phyloP scores from a whole-genome alignment of 2,888 invertebrate species.

The Endotricha flammealis region DNA sequence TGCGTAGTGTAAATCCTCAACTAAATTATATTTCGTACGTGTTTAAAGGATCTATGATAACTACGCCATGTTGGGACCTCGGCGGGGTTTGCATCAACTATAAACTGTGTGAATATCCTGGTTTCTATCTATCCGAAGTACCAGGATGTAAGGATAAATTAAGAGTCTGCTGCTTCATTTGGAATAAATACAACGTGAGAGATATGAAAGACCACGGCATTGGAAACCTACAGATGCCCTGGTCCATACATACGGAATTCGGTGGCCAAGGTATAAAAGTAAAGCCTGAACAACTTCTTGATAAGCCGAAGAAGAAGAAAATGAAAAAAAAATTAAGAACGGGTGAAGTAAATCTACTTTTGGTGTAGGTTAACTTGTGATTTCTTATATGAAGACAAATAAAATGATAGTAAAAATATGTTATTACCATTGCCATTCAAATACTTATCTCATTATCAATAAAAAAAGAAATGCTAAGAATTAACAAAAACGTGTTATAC shows the following conservation, averaged over 20 bases:
- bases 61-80: slow-evolving; percentile 54
- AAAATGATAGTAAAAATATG: too few species aligned
- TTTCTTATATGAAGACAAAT: too few species aligned
- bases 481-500: too few species aligned
- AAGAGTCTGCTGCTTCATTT: slow-evolving; percentile 61
- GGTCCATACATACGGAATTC: slow-evolving; percentile 32
- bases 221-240: slow-evolving; percentile 38
- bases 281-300: too few species aligned
- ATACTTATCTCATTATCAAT: too few species aligned
- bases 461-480: too few species aligned
- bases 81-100: slow-evolving; percentile 57
- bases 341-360: too few species aligned
- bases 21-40: slow-evolving; percentile 7
- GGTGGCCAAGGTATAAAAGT: slow-evolving; percentile 50
- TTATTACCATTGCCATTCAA: too few species aligned
- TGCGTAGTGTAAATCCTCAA: slow-evolving; percentile 4
- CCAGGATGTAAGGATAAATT: slow-evolving; percentile 51
- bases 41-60: slow-evolving; percentile 46
- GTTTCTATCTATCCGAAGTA: slow-evolving; percentile 43
- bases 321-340: too few species aligned
- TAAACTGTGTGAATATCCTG: slow-evolving; percentile 50
- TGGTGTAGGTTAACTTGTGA: too few species aligned
- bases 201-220: slow-evolving; percentile 45
- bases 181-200: slow-evolving; percentile 47
- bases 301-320: slow-evolving; percentile 17